Conservation (phyloP, 2,888 invertebrate species). For the Drosophila prostipennis region DNA sequence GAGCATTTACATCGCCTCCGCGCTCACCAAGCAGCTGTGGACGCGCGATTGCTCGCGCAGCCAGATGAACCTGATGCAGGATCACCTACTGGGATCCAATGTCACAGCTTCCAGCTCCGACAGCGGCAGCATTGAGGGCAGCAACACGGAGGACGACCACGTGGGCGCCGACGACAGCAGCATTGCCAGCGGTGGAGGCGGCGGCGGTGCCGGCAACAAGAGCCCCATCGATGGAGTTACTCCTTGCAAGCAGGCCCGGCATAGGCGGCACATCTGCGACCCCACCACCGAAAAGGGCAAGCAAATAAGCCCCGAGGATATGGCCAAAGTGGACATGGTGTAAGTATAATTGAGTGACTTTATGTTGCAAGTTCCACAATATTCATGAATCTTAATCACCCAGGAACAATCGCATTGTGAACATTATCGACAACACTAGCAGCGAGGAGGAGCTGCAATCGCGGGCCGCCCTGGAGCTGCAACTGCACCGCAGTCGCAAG, state of each 20-base stretch:
- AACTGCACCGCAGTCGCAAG: constrained; percentile 82
- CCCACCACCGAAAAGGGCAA: constrained; percentile 78
- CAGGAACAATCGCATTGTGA: constrained; percentile 83
- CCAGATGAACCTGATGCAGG: constrained; percentile 83
- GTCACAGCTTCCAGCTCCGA: constrained; percentile 88
- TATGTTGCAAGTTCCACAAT: neutral
- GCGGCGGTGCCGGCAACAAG: constrained; percentile 75
- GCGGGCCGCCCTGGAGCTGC: constrained; percentile 79
- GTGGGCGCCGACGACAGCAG: constrained; percentile 86
- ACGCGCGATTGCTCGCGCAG: constrained; percentile 87
- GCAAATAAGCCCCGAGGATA: constrained; percentile 70
- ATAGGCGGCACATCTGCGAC: constrained; percentile 82
- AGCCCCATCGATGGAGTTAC: constrained; percentile 85
- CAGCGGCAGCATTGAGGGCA: constrained; percentile 92
- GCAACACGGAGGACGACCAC: constrained; percentile 91
- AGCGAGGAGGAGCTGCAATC: constrained; percentile 82
- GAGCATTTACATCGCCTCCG: constrained; percentile 95
- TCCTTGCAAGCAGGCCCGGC: constrained; percentile 85
- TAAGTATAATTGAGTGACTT: constrained; percentile 48
- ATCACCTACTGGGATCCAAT: constrained; percentile 84
- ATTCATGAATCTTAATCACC: constrained; percentile 45
- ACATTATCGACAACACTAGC: constrained; percentile 83
- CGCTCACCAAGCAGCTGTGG: constrained; percentile 96
- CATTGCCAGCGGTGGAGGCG: constrained; percentile 84
- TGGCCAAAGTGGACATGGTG: constrained; percentile 79